phyloP scores from a whole-genome alignment of 2,888 invertebrate species.

The Neuroscelio doddi region DNA sequence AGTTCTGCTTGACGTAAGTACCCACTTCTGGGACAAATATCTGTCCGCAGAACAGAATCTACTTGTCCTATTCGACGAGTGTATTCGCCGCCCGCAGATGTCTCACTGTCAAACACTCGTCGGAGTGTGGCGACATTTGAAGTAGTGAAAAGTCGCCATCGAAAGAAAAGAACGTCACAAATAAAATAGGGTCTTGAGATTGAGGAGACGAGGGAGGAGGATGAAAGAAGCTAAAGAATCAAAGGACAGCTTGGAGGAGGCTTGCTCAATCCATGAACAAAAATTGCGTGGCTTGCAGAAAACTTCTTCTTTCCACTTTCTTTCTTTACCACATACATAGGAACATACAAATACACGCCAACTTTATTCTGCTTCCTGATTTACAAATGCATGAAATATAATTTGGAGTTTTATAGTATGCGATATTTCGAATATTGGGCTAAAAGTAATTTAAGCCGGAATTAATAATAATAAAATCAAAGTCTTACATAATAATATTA shows the following conservation, averaged over 20 bases:
- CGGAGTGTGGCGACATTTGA: slow-evolving; percentile 27
- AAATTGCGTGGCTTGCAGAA: slow-evolving; percentile 45
- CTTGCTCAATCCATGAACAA: slow-evolving; percentile 39
- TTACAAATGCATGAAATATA: too few species aligned
- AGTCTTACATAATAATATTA: too few species aligned
- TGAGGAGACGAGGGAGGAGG: slow-evolving; percentile 27
- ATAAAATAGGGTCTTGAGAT: slow-evolving; percentile 44
- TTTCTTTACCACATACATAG: slow-evolving; percentile 6
- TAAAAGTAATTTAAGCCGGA: too few species aligned
- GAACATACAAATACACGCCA: slow-evolving; percentile 17
- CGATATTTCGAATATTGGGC: too few species aligned
- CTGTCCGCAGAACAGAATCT: slow-evolving; percentile 35
- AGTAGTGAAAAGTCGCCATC: slow-evolving; percentile 33
- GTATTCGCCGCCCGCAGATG: slow-evolving; percentile 31
- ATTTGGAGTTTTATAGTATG: too few species aligned
- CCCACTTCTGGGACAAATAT: slow-evolving; percentile 42
- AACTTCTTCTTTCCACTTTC: slow-evolving; percentile 28
- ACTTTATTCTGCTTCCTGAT: slow-evolving; percentile 39
- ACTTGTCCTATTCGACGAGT: slow-evolving; percentile 30
- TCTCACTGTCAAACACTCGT: slow-evolving; percentile 43
- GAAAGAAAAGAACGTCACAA: slow-evolving; percentile 40
- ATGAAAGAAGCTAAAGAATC: slow-evolving; percentile 42
- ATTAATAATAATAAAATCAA: too few species aligned
- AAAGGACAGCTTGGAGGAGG: slow-evolving; percentile 30
- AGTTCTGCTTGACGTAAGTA: slow-evolving; percentile 42